Base-by-base conservation (phyloP, 2,113 vertebrate genomes). In the Mastomys natalensis region DNA sequence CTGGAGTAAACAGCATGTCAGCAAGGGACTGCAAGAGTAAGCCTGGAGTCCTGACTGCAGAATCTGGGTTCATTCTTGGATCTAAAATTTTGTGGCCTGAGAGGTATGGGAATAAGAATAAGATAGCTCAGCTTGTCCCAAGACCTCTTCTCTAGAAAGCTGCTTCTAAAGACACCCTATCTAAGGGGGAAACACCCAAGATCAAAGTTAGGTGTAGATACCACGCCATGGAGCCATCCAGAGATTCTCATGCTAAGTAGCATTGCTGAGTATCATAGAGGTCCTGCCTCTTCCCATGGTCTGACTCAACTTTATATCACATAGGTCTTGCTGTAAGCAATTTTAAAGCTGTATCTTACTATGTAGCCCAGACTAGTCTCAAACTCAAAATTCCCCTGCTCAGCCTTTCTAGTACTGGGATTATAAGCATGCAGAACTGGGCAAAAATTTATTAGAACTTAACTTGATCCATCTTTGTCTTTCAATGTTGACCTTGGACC, bases 271-370 rank as follows among this genome's bases (percentile, higher is more conserved):
- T 15, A 19, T 68, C 74, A 8, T 7, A 29, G 24, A 37, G 4
- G 12, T 11, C 6, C 31, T 3, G 0, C 9, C 11, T n/a, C 24
- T 60, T 10, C 26, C 9, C 0, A 0, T 29, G 22, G n/a, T 60
- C 76, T 24, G 48, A 87, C 31, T 74, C 58, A n/a, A 40, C 19
- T 72, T 87, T 8, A 77, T 66, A 45, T 62, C 60, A 78, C 73
- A 22, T 2, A 73, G 53, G 53, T 84, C 58, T 29, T 53, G 5
- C 72, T 87, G 40, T 8, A 55, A 77, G 48, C 22, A 55, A 29
- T 26, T 53, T 53, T 53, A 6, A 34, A 87, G 34, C 34, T 48
- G 37, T 45, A 37, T 68, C 45, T 72, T 51, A 26, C 48, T 53
- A 16, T n/a, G 64, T 10, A n/a, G 7, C 45, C 66, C 85, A 87